A percentile compares a stretch with the other conserved stretches of the same genome.
phyloP scores from a whole-genome alignment of 2,797 vertebrate species.

The Eospalax fontanierii region DNA sequence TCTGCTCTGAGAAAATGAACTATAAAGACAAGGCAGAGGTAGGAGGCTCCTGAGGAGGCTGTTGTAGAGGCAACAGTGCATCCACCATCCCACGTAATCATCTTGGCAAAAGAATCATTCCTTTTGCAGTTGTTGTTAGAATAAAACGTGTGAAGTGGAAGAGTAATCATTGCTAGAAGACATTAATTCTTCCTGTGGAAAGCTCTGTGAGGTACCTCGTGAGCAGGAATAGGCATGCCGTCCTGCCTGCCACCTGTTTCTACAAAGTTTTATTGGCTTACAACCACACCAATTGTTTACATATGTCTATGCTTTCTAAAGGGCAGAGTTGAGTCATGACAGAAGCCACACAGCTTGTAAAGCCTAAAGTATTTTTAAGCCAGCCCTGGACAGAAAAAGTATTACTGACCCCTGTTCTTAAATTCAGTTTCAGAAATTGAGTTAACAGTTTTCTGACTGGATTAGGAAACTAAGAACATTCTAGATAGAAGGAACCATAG shows the following conservation, averaged over 20 bases:
- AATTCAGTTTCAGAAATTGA: constrained; percentile 45
- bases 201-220: not conserved
- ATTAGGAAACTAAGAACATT: not conserved
- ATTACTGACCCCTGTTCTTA: not conserved
- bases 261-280: not conserved
- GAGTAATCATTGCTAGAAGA: not conserved
- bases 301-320: not conserved
- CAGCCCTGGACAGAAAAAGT: not conserved
- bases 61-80: fast-evolving
- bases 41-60: not conserved
- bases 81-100: not conserved
- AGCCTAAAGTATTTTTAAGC: constrained; percentile 1
- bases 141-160: not conserved
- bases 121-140: fast-evolving
- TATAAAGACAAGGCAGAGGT: not conserved
- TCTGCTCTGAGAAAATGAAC: not conserved
- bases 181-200: not conserved
- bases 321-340: not conserved
- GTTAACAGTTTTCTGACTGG: not conserved
- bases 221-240: not conserved
- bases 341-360: not conserved
- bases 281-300: not conserved
- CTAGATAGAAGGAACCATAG: not conserved
- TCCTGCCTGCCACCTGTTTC: not conserved
- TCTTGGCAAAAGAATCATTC: not conserved